Percentiles rank a stretch among this genome's conserved stretches.
phyloP scores from a whole-genome alignment of 2,797 vertebrate genomes.

The Dendrocincla tyrannina region DNA sequence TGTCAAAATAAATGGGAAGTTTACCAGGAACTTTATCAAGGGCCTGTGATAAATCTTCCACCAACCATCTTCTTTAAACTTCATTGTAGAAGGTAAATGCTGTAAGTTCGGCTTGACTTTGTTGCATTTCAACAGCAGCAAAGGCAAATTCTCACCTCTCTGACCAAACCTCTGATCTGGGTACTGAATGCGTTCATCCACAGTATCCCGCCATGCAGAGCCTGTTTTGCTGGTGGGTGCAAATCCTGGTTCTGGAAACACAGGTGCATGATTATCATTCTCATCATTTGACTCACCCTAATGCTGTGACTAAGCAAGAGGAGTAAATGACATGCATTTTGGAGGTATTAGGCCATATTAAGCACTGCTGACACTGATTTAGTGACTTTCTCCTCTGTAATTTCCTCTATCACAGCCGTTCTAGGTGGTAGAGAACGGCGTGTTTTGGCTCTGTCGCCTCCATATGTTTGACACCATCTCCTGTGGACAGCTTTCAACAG shows the following conservation, averaged over 20 bases:
- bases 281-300: background rate
- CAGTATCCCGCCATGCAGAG: background rate
- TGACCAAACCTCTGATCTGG: background rate
- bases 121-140: background rate
- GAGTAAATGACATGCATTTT: background rate
- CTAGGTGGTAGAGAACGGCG: background rate
- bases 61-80: background rate
- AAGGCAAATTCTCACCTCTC: background rate
- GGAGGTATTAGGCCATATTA: background rate
- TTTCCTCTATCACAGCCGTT: background rate
- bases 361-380: rapidly evolving
- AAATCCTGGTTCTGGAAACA: background rate
- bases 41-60: background rate
- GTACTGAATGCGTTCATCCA: background rate
- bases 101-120: background rate
- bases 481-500: background rate
- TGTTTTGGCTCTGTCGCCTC: background rate
- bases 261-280: rapidly evolving
- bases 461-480: background rate
- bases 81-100: background rate
- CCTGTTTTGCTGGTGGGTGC: background rate
- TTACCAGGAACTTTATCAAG: background rate
- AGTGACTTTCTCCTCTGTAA: background rate
- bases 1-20: background rate
- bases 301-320: background rate